Evolutionary conservation across 2,113 vertebrate species (phyloP).

Genomic region (Engraulis encrasicolus): DNA sequence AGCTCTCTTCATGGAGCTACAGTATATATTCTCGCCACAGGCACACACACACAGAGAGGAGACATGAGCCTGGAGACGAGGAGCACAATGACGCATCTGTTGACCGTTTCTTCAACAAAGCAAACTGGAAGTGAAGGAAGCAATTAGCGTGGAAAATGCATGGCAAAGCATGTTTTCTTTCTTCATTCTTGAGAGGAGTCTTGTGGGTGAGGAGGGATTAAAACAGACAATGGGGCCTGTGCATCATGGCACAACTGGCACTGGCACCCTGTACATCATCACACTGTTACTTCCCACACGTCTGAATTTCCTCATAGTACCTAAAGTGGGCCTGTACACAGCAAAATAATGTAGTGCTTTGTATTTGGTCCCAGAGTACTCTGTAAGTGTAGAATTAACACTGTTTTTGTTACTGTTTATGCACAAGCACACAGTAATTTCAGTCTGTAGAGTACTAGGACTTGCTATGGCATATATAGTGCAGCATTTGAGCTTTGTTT

Average conservation of each 20-base stretch:
- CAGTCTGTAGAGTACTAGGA: no score
- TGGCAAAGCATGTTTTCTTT: not conserved
- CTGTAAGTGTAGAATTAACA: no score
- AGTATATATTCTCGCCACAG: not conserved
- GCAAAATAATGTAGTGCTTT: no score
- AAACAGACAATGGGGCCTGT: slow-evolving; percentile 17
- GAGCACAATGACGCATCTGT: slow-evolving; percentile 47
- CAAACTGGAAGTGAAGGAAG: slow-evolving; percentile 54
- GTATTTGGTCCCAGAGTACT: no score
- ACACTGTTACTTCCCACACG: not conserved
- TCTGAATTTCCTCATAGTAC: not conserved
- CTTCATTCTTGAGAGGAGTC: not conserved
- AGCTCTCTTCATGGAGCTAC: not conserved
- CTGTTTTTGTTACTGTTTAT: no score
- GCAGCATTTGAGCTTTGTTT: no score
- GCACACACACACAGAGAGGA: no score
- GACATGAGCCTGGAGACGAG: not conserved
- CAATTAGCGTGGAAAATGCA: slow-evolving; percentile 52
- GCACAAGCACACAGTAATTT: no score
- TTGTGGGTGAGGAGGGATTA: slow-evolving; percentile 40
- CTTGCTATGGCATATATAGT: no score
- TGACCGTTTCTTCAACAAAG: slow-evolving; percentile 45
- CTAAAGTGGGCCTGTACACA: no score
- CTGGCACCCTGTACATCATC: slow-evolving; percentile 27
- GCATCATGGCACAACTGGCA: slow-evolving; percentile 34